Evolutionary conservation across 2,888 invertebrate species (phyloP).

Genomic region (Limenitis camilla): DNA sequence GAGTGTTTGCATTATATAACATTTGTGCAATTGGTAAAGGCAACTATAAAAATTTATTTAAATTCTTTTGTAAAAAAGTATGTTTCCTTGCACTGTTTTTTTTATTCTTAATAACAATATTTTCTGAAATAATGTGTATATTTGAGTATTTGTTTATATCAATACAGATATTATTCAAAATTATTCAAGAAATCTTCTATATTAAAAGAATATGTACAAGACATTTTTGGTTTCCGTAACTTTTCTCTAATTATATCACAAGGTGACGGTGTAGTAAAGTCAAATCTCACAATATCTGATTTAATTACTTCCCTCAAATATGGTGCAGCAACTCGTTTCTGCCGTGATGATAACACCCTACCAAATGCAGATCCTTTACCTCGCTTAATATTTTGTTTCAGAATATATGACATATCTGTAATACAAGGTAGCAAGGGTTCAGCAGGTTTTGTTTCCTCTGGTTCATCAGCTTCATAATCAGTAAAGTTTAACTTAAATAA

Average conservation of each 20-base stretch:
- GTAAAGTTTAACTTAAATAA: slow-evolving; percentile 37
- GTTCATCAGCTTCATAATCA: slow-evolving; percentile 28
- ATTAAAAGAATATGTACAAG: slow-evolving; percentile 20
- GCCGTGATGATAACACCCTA: slow-evolving; percentile 45
- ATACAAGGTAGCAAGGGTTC: slow-evolving; percentile 39
- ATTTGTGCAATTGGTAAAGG: too few species aligned
- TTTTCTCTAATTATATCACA: slow-evolving; percentile 52
- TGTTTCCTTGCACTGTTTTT: too few species aligned
- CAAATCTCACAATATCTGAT: slow-evolving; percentile 40
- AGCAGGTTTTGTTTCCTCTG: slow-evolving; percentile 19
- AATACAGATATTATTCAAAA: background rate
- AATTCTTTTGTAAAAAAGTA: too few species aligned
- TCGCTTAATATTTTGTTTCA: slow-evolving; percentile 36
- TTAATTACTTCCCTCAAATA: slow-evolving; percentile 39
- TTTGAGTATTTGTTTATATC: too few species aligned
- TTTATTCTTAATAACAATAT: too few species aligned
- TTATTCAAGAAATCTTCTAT: background rate
- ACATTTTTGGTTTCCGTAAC: slow-evolving; percentile 33
- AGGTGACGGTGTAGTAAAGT: slow-evolving; percentile 53
- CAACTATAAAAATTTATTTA: too few species aligned
- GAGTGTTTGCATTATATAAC: too few species aligned
- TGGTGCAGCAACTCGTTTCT: slow-evolving; percentile 46
- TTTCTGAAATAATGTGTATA: too few species aligned
- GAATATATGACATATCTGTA: slow-evolving; percentile 52
- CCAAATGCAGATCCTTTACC: slow-evolving; percentile 54